Evolutionary conservation across 92 coral and sea anemone species (phyloP), one percentile per base, ranked within the genome.

Genomic region (Hydrozoanthus gracilis): DNA sequence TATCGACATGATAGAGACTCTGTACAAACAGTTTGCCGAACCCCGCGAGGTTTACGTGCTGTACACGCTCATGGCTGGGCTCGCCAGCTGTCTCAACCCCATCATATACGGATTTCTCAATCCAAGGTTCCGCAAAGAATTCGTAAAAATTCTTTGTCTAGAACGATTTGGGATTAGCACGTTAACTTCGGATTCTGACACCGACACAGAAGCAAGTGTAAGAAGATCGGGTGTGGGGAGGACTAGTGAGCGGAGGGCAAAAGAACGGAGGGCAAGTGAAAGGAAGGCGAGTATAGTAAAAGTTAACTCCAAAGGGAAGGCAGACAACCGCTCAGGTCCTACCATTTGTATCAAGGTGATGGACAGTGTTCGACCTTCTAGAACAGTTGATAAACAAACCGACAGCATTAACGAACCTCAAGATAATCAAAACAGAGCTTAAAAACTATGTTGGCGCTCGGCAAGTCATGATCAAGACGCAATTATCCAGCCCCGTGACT

Each of bases 121-220:
- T n/a, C 73, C 84, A 47, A 79, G 72, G n/a, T 79, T 79, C 58
- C 84, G 84, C 2, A 79, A 56, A 46, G 84, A 79, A 64, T 79
- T 61, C 15, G 56, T 62, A 7, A 79, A 79, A 79, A 16, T 62
- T 4, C 71, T 79, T 62, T 79, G 73, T 45, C 58, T 79, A 5
- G 15, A 73, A 48, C 56, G 78, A 13, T 8, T 73, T 15, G 51
- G 51, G 8, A 15, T 45, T 13, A 13, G 27, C 56, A 47, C 35
- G 15, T 6, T 67, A 8, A 18, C 72, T 14, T 18, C 46, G 44
- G 72, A 67, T 4, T 67, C 72, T 16, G 12, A 67, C 4, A 67
- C 45, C 5, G 72, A 67, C 13, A 20, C 46, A 67, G 72, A 20
- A 4, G 13, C 72, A 20, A 17, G 0, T 20, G 12, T 45, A 2